Evolutionary conservation across 2,113 vertebrate genomes (phyloP).

Genomic region (Oenanthe oenanthe): DNA sequence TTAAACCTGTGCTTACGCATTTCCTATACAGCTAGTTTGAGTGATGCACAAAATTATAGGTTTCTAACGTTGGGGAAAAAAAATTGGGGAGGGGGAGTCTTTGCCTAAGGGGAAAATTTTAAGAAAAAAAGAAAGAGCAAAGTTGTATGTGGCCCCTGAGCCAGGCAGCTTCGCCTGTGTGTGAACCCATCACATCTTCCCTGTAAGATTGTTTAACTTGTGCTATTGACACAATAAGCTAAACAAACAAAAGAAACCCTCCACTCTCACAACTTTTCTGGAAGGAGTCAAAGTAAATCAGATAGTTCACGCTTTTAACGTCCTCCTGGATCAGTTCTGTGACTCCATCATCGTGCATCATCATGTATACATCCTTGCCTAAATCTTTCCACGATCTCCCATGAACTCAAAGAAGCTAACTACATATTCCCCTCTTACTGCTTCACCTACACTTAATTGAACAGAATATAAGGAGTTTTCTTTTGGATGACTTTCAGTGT

Average conservation of each 20-base stretch:
- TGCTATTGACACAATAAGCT: slow-evolving; percentile 38
- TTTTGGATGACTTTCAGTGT: background rate
- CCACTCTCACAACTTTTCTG: slow-evolving; percentile 7
- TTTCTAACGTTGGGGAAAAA: slow-evolving; percentile 58
- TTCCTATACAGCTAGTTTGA: slow-evolving; percentile 77
- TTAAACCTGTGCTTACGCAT: slow-evolving; percentile 74
- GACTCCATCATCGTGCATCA: background rate
- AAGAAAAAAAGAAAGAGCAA: background rate
- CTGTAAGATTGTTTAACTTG: slow-evolving; percentile 23
- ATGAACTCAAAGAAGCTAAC: background rate
- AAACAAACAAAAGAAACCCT: slow-evolving; percentile 43
- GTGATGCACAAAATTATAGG: slow-evolving; percentile 78
- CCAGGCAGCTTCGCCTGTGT: slow-evolving; percentile 12
- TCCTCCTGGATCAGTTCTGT: background rate
- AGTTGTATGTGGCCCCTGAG: background rate
- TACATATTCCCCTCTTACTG: background rate
- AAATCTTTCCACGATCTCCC: background rate
- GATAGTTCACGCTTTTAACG: background rate
- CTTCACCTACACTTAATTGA: background rate
- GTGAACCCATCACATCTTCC: background rate
- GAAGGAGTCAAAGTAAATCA: background rate
- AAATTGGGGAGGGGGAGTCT: slow-evolving; percentile 36
- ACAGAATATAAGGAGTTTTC: background rate
- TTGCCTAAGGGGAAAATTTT: background rate
- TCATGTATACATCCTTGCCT: background rate